phyloP scores from a whole-genome alignment of 2,888 invertebrate species.

The Panopea generosa region DNA sequence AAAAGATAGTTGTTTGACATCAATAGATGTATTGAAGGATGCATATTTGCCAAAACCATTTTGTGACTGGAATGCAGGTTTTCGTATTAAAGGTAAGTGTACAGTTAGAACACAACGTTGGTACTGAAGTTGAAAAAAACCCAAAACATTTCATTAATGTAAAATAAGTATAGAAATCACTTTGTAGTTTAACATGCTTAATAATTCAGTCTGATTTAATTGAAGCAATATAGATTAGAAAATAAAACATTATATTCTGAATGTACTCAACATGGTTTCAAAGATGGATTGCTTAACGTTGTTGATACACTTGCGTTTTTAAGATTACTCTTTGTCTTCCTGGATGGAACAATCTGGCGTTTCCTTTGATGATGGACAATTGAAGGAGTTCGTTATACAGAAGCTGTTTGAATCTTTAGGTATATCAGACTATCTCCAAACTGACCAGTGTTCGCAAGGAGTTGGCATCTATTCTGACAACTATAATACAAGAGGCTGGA shows the following conservation, averaged over 20 bases:
- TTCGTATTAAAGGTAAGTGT: background rate
- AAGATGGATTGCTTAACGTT: too few relatives aligned
- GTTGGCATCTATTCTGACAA: too few relatives aligned
- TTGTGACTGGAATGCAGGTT: constrained; percentile 37
- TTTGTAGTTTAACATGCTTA: too few relatives aligned
- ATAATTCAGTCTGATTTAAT: too few relatives aligned
- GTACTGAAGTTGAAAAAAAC: background rate
- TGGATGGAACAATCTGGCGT: constrained; percentile 18
- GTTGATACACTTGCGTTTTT: too few relatives aligned
- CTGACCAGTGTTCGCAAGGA: too few relatives aligned
- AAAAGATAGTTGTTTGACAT: constrained; percentile 44
- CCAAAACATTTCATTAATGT: background rate
- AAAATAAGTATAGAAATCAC: background rate
- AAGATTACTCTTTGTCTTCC: constrained; percentile 16
- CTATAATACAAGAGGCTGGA: too few relatives aligned
- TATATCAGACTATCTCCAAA: constrained; percentile 12
- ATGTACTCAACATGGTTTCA: too few relatives aligned
- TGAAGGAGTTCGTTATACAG: constrained; percentile 41
- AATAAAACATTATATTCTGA: too few relatives aligned
- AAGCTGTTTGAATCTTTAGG: constrained; percentile 51
- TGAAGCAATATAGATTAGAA: too few relatives aligned
- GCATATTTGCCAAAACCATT: constrained; percentile 51
- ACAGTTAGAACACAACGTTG: too few relatives aligned
- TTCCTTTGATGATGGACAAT: background rate
- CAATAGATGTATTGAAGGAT: constrained; percentile 45